Base-by-base conservation (phyloP, 2,888 invertebrate species). In the Synanthedon andrenaeformis region DNA sequence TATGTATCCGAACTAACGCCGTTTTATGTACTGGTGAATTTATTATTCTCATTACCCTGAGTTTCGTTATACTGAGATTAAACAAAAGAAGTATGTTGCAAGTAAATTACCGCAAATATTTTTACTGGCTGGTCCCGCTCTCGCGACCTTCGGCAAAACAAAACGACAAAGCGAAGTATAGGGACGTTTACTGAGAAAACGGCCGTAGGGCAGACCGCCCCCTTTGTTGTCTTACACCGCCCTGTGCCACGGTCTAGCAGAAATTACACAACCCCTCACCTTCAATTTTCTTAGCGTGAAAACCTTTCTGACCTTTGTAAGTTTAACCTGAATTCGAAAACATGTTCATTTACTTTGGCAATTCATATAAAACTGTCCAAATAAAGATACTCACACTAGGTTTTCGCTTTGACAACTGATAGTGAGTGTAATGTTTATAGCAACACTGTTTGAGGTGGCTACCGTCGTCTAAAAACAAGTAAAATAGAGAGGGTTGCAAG, bases 141-240 rank as follows among this genome's bases (percentile, higher is more conserved):
- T 76, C 67, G 68, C 72, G 72, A 72, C 73, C 75, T 73, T 70
- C 61, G 67, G 51, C 55, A 62, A 74, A 77, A 80, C 74, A 76
- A 77, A 78, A 79, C 74, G 75, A 76, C 76, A 77, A 78, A 77
- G 75, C 68, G 71, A 74, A 70, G 67, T 72, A 67, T 66, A 68
- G 74, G 72, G 75, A 78, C 77, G 78, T 79, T 82, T 79, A 76
- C 76, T 71, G 73, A 76, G 80, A 78, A 81, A 82, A 82, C 72
- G 69, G 77, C 84, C 81, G 67, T 66, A 70, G 80, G 84, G 76
- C 79, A 77, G 52, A 52, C 72, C 68, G 66, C 67, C 74, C 76
- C 74, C 79, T 81, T 84, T 84, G 82, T 84, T 82, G 79, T 79
- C 74, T 70, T 71, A 74, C 64, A 66, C 66, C 64, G 64, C 67